Base-by-base conservation (phyloP, 2,888 invertebrate species). In the Drosophila birchii region DNA sequence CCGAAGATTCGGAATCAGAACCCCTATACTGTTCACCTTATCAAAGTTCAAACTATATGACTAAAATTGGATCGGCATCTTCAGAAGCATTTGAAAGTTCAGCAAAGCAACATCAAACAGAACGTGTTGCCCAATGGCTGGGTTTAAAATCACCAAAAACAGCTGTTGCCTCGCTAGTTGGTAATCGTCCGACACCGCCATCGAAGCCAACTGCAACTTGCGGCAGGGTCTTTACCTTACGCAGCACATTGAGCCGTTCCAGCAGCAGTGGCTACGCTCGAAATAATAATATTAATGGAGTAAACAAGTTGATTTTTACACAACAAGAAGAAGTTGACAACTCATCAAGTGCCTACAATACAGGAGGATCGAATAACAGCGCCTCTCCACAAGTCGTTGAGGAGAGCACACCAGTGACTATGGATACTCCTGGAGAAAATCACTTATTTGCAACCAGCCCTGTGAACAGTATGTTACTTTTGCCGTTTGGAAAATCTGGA, bases 331-430 rank as follows among this genome's bases (percentile, higher is more conserved):
- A 94, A 70, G 94, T 94, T 72, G 95, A 95, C 73, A 93, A 93
- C 75, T 95, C 95, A 53, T 95, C 95, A 39, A 95, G 95, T 91
- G 96, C 96, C 55, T 96, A 96, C 90, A 96, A 96, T 87, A 96
- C 96, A 3, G 95, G 95, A 3, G 96, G 95, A 62, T 95, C 95
- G n/a, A 95, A 95, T 84, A 94, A 95, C 79, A 95, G 95, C 84
- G 88, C 82, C 26, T 84, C 90, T 0, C 94, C 94, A 56, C 36
- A 32, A 79, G 2, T 62, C 7, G 72, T 63, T 18, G 67, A 62
- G 14, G 78, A 64, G 39, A 62, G 20, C 16, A 36, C 54, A 14
- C 6, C 54, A 20, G 36, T 45, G 26, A 36, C 16, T 23, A 36
- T 36, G 16, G 47, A 41, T 9, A 34, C 18, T 11, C 66, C 76